Percentiles rank a stretch among this genome's conserved stretches.
phyloP scores from a whole-genome alignment of 2,113 vertebrate species.

The Taxidea taxus region DNA sequence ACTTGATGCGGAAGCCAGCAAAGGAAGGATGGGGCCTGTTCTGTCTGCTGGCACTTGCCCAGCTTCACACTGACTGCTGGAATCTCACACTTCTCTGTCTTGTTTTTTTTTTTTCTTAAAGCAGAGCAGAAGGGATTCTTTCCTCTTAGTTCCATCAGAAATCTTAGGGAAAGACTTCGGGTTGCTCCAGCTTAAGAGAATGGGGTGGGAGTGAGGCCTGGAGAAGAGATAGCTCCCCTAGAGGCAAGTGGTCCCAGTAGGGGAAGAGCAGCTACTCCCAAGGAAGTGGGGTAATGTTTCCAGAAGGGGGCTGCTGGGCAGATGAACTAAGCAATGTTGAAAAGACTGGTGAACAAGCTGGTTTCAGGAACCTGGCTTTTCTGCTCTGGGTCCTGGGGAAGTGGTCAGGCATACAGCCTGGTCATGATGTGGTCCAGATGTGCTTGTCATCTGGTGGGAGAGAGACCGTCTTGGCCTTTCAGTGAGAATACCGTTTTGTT shows the following conservation, averaged over 20 bases:
- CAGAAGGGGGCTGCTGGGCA: background rate
- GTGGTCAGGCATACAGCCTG: background rate
- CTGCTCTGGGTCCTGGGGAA: background rate
- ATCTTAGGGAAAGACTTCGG: background rate
- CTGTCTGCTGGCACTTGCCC: background rate
- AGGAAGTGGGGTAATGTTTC: background rate
- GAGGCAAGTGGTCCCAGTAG: background rate
- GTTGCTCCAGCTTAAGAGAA: background rate
- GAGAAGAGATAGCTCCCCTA: background rate
- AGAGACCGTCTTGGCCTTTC: background rate
- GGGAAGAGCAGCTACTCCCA: background rate
- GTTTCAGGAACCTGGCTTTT: background rate
- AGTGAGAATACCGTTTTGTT: background rate
- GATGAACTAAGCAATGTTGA: no score
- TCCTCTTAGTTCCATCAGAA: background rate
- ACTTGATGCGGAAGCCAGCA: no score
- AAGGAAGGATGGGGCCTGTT: accelerated
- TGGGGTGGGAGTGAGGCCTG: background rate
- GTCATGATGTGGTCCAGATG: accelerated
- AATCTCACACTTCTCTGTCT: background rate
- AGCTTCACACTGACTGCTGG: background rate
- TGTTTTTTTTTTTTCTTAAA: background rate
- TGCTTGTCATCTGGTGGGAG: background rate
- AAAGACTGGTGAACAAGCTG: background rate
- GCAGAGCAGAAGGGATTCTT: background rate